Percentiles rank a stretch among this genome's conserved stretches.
These are phyloP conservation scores for Ormyrus pomaceus DNA, from an alignment of 2,888 invertebrate species.

Conservation along the genomic window DNA sequence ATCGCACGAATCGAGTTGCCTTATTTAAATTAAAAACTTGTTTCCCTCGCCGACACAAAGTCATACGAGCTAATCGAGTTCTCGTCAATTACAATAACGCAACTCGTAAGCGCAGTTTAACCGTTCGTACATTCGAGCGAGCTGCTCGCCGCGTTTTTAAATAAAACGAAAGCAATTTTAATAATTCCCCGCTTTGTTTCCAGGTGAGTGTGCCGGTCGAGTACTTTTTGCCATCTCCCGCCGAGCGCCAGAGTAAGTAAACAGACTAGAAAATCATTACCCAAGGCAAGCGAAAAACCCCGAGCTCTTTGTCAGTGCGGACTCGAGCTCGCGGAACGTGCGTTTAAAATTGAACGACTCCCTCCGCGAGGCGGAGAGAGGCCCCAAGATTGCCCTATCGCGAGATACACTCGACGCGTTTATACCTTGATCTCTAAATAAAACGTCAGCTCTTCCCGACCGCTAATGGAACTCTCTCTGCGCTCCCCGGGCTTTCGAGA, in stretches of 20 bases:
- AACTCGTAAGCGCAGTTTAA: neutral
- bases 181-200: neutral
- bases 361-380: neutral
- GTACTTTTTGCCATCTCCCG: neutral
- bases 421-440: conserved; percentile 25
- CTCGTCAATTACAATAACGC: neutral
- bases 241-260: too few species aligned
- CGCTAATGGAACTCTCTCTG: neutral
- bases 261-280: too few species aligned
- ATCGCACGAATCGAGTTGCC: neutral
- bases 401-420: neutral
- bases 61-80: neutral
- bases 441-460: neutral
- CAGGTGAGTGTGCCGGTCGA: neutral
- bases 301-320: neutral
- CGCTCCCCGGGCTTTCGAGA: neutral
- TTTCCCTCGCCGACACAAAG: neutral
- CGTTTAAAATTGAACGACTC: neutral
- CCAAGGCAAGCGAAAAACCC: neutral
- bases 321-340: neutral
- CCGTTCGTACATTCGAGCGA: neutral
- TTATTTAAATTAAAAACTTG: conserved; percentile 30
- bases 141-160: neutral
- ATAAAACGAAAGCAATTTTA: neutral
- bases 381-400: neutral